Percentiles rank a stretch among this genome's conserved stretches.
These are phyloP conservation scores for Lepidurus packardi DNA, from an alignment of 1,140 invertebrate genomes.

Conservation along the genomic window DNA sequence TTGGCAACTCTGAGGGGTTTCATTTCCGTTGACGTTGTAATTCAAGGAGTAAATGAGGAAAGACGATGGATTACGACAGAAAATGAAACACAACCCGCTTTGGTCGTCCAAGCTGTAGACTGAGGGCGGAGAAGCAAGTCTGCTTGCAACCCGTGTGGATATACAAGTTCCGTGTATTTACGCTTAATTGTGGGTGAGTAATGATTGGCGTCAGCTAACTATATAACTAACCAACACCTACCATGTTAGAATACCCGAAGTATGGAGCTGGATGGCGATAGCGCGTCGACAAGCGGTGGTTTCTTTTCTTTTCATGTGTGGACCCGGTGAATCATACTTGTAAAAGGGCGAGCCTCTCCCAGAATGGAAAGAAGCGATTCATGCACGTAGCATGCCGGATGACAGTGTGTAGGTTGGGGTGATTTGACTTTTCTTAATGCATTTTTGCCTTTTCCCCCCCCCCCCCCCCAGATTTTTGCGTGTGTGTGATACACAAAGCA, in stretches of 20 bases:
- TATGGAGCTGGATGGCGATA: background rate
- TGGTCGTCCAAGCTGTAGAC: background rate
- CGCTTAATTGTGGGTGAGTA: background rate
- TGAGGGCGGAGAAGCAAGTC: background rate
- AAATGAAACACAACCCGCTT: background rate
- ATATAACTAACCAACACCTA: background rate
- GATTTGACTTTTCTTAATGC: background rate
- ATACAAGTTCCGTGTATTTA: background rate
- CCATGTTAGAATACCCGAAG: background rate
- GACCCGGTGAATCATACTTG: slow-evolving; percentile 5
- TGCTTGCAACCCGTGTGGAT: background rate
- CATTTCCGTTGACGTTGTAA: slow-evolving; percentile 19
- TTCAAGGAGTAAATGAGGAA: slow-evolving; percentile 18
- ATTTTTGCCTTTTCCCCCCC: too few species aligned
- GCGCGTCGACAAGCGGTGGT: background rate
- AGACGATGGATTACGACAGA: slow-evolving; percentile 21
- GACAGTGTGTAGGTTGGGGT: background rate
- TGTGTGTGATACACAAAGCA: background rate
- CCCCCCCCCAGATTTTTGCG: background rate
- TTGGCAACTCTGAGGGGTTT: background rate
- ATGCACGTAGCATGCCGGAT: slow-evolving; percentile 9
- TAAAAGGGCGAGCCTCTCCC: slow-evolving; percentile 2
- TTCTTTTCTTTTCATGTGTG: background rate
- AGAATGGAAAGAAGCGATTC: slow-evolving; percentile 8
- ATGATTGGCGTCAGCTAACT: background rate